These are phyloP conservation scores for Caenorhabditis plicata DNA, from an alignment of 2,888 invertebrate species.

Conservation along the genomic window DNA sequence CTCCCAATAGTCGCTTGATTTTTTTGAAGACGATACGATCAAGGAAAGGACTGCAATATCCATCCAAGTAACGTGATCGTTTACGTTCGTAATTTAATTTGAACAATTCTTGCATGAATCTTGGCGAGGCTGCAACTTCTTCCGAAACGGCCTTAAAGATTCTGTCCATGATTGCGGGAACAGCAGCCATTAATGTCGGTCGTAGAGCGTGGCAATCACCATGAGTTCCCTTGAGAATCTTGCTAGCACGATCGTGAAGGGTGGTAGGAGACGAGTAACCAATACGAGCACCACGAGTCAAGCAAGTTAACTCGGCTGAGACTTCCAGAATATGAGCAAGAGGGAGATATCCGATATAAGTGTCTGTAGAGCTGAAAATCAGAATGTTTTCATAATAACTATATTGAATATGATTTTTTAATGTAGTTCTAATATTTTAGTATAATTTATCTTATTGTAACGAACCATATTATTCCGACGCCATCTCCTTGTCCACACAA, in stretches of 20 bases:
- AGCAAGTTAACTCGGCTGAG: conserved; percentile 73
- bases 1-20: conserved; percentile 80
- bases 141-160: conserved; percentile 94
- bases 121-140: conserved; percentile 73
- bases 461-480: conserved; percentile 53
- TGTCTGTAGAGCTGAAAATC: conserved; percentile 70
- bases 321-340: conserved; percentile 94
- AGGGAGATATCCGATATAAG: conserved; percentile 91
- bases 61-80: conserved; percentile 77
- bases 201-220: conserved; percentile 87
- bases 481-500: conserved; percentile 67
- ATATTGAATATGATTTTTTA: neutral
- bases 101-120: conserved; percentile 75
- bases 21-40: conserved; percentile 73
- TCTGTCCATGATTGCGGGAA: conserved; percentile 94
- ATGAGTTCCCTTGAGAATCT: conserved; percentile 88
- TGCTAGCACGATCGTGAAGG: conserved; percentile 74
- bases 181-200: conserved; percentile 91
- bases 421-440: neutral
- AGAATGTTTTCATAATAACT: neutral
- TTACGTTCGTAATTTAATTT: conserved; percentile 92
- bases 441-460: neutral
- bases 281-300: conserved; percentile 45
- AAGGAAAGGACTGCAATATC: conserved; percentile 68
- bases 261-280: conserved; percentile 94